Percentiles rank a stretch among this genome's conserved stretches.
Conservation (phyloP, 2,113 vertebrate genomes). For the Barbus barbus region DNA sequence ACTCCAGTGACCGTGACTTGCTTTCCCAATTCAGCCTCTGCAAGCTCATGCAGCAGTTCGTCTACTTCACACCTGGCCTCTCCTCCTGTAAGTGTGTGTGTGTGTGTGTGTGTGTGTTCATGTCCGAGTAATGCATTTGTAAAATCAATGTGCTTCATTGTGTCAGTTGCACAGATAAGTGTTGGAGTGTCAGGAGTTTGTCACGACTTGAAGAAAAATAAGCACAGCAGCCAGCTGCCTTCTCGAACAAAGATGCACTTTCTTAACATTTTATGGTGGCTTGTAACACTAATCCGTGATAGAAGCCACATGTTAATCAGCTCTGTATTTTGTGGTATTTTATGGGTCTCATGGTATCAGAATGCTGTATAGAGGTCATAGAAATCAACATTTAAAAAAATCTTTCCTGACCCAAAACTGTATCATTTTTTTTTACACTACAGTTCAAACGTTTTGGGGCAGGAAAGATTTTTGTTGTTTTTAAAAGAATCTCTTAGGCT, state of each 20-base stretch:
- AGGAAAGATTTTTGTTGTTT: too few relatives aligned
- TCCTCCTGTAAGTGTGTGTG: conserved; percentile 82
- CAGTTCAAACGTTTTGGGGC: too few relatives aligned
- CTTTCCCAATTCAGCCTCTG: conserved; percentile 91
- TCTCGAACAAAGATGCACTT: conserved; percentile 14
- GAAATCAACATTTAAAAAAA: too few relatives aligned
- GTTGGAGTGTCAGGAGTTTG: conserved; percentile 1
- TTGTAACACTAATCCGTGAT: conserved; percentile 3
- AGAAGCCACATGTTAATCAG: conserved; percentile 4
- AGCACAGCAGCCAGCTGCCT: conserved; percentile 2
- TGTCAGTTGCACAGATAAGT: background rate
- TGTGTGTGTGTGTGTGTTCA: background rate
- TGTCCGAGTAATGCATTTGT: too few relatives aligned
- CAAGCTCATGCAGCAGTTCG: conserved; percentile 96
- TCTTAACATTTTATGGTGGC: conserved; percentile 16
- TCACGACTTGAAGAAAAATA: background rate
- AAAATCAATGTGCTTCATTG: background rate
- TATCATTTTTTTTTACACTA: too few relatives aligned
- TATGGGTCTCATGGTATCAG: background rate
- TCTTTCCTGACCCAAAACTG: too few relatives aligned
- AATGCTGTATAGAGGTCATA: conserved; percentile 1
- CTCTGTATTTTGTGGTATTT: background rate
- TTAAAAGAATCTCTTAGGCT: too few relatives aligned
- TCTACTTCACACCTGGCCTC: conserved; percentile 96
- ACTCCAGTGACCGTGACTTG: conserved; percentile 90